phyloP scores from a whole-genome alignment of 2,113 vertebrate genomes.

The Bubalus kerabau region DNA sequence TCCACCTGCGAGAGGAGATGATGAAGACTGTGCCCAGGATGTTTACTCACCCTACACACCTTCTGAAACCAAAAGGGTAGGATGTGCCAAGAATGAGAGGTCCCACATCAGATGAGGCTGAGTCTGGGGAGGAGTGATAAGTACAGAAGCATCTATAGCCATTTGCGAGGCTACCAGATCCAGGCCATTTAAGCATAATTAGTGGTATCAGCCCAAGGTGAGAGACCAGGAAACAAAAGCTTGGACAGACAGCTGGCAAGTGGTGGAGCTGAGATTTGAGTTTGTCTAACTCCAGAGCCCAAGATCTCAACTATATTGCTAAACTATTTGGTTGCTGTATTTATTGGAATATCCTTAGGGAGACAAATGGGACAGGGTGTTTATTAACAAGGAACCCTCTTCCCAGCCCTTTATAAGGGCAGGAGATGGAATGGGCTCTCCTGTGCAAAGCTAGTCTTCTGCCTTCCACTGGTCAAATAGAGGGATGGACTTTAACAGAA shows the following conservation, averaged over 20 bases:
- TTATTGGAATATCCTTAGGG: background rate
- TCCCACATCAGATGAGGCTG: background rate
- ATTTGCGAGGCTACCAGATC: background rate
- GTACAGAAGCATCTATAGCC: background rate
- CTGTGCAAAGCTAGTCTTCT: background rate
- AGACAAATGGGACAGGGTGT: background rate
- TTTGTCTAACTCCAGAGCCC: background rate
- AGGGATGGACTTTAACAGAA: background rate
- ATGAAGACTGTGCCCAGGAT: background rate
- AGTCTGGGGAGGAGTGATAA: background rate
- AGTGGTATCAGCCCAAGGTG: background rate
- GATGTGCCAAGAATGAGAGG: background rate
- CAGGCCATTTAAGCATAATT: background rate
- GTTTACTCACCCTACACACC: background rate
- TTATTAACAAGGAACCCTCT: background rate
- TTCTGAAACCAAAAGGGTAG: background rate
- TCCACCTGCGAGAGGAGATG: background rate
- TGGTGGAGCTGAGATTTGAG: background rate
- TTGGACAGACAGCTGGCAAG: background rate
- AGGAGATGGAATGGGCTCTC: background rate
- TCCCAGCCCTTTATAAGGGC: background rate
- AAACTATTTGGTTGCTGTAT: background rate
- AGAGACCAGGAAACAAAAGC: background rate
- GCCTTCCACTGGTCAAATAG: background rate
- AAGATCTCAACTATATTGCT: background rate